Evolutionary conservation across 2,113 vertebrate genomes (phyloP).

Genomic region (Thunnus maccoyii): DNA sequence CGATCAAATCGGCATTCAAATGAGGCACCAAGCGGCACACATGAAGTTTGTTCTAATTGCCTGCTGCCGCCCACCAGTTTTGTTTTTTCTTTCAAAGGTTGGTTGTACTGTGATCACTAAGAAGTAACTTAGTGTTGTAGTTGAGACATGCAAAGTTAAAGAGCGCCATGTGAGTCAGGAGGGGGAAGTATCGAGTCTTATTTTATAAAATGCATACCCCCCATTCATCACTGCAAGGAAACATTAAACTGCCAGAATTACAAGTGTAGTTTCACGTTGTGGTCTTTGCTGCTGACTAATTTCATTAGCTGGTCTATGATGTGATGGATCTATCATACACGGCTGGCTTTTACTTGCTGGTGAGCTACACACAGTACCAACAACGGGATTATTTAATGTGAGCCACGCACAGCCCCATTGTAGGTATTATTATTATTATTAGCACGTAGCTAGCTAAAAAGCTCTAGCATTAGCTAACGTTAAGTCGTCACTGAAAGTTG

Average conservation of each 20-base stretch:
- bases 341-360: neutral
- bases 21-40: too few species aligned
- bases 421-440: neutral
- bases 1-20: neutral
- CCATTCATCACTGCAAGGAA: neutral
- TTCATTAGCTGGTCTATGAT: neutral
- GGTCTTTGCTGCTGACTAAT: neutral
- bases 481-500: constrained; percentile 5
- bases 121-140: neutral
- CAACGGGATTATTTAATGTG: neutral
- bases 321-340: neutral
- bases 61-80: neutral
- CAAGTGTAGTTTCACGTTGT: neutral
- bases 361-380: neutral
- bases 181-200: neutral
- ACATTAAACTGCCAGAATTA: neutral
- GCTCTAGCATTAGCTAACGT: neutral
- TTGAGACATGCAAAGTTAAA: neutral
- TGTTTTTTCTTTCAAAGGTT: neutral
- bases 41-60: neutral
- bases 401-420: neutral
- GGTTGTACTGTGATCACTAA: neutral
- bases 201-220: neutral
- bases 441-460: constrained; percentile 11
- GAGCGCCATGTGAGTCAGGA: neutral